Base-by-base conservation (phyloP, 1,140 invertebrate species). In the Odontomachus brunneus region DNA sequence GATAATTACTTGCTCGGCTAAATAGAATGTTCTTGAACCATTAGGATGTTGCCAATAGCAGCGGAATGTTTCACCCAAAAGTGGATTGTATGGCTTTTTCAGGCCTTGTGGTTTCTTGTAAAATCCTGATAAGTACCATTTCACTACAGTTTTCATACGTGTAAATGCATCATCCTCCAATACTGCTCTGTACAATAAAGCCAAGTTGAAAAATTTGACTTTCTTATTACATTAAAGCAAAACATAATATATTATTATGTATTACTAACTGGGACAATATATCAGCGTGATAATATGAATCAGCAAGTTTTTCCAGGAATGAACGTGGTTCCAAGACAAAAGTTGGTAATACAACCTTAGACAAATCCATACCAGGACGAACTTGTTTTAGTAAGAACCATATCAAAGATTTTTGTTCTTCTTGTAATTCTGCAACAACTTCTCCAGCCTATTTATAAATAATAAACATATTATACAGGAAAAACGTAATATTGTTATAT, bases 61-160 rank as follows among this genome's bases (percentile, higher is more conserved):
- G 0, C 98, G 95, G 93, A 98, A 99, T 0, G 96, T 97, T 95
- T 99, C 98, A 0, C 98, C 98, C 49, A 99, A 94, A 60, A 99
- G 97, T 1, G 98, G 98, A 95, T 99, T 99, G 91, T 99, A 99
- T 0, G 98, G 98, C 92, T 99, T 99, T 93, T 99, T 99, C n/a
- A 99, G 94, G 91, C 98, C 96, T 95, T 98, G 95, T 91, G 98
- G 96, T 95, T 99, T 96, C 95, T 98, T 96, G 95, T 99, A 97
- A 95, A 99, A 95, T 92, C 96, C 98, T 91, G 96, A 95, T 26
- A 99, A 94, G 93, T 99, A 99, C 98, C 98, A 99, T 89, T 97
- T 96, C 0, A 98, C 96, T 11, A 99, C 96, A 3, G 95, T 95
- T 91, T 98, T 98, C 97, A 99, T 99, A 86, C 98, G 95, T 44